These are phyloP conservation scores for Lumbricus terrestris DNA, from an alignment of 2,888 invertebrate genomes.

Conservation along the genomic window DNA sequence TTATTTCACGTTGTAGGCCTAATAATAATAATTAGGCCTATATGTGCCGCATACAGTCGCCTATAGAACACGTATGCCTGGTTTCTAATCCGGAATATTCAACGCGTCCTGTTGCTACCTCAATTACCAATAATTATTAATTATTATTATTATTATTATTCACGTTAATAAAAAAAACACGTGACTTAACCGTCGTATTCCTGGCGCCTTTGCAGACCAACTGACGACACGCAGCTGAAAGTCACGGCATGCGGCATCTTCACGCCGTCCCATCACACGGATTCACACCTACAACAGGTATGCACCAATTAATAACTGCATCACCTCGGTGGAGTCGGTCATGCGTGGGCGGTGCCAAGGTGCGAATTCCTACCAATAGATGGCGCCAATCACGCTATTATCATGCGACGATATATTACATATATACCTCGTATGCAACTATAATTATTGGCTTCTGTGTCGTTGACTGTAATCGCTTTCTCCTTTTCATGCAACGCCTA, in stretches of 20 bases:
- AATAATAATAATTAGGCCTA: too few species aligned
- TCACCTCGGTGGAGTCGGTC: neutral
- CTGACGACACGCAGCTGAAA: neutral
- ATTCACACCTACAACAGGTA: neutral
- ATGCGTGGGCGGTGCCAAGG: constrained; percentile 3
- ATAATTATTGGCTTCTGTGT: neutral
- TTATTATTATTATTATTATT: too few species aligned
- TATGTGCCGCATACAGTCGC: too few species aligned
- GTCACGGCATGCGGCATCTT: neutral
- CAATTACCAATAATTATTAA: neutral
- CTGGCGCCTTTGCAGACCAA: neutral
- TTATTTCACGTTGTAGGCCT: too few species aligned
- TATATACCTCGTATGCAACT: neutral
- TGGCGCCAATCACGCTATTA: neutral
- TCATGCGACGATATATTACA: too few species aligned
- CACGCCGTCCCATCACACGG: too few species aligned
- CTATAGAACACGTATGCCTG: too few species aligned
- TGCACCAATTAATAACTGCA: neutral
- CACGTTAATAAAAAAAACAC: too few species aligned
- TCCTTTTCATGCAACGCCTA: neutral
- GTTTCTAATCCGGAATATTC: too few species aligned
- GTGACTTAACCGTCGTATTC: neutral
- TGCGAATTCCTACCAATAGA: neutral
- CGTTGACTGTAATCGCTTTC: neutral
- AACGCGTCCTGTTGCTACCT: too few species aligned